Conservation (phyloP, 1,140 invertebrate genomes). For the Batillaria attramentaria region DNA sequence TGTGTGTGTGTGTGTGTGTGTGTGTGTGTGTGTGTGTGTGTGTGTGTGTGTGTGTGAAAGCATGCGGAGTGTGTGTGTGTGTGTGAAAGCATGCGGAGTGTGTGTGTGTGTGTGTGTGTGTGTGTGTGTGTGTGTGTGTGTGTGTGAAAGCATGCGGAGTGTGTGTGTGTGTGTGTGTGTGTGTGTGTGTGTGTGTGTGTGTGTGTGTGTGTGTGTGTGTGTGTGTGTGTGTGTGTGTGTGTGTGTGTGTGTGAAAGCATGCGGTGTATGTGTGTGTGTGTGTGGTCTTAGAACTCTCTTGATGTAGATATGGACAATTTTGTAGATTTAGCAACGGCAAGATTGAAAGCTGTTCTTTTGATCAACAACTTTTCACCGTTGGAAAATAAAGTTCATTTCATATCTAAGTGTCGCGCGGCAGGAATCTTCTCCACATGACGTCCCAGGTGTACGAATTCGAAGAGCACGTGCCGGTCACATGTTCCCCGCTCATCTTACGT, state of each 20-base stretch:
- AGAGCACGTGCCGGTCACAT: no score
- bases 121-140: slow-evolving; percentile 2
- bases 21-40: slow-evolving; percentile 2
- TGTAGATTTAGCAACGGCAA: no score
- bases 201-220: background rate
- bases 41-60: background rate
- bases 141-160: background rate
- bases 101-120: background rate
- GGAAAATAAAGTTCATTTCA: no score
- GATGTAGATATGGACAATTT: no score
- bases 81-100: background rate
- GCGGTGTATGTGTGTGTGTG: background rate
- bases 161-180: background rate
- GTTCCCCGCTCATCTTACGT: no score
- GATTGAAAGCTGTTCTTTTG: no score
- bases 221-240: background rate
- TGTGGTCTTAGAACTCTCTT: no score
- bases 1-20: slow-evolving; percentile 2
- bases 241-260: slow-evolving; percentile 7
- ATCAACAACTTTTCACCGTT: no score
- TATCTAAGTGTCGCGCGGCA: no score
- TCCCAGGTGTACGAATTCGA: no score
- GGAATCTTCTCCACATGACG: no score
- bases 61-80: background rate
- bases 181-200: slow-evolving; percentile 1